These are phyloP conservation scores for Typhlichthys subterraneus DNA, from an alignment of 2,797 vertebrate genomes.

Conservation along the genomic window DNA sequence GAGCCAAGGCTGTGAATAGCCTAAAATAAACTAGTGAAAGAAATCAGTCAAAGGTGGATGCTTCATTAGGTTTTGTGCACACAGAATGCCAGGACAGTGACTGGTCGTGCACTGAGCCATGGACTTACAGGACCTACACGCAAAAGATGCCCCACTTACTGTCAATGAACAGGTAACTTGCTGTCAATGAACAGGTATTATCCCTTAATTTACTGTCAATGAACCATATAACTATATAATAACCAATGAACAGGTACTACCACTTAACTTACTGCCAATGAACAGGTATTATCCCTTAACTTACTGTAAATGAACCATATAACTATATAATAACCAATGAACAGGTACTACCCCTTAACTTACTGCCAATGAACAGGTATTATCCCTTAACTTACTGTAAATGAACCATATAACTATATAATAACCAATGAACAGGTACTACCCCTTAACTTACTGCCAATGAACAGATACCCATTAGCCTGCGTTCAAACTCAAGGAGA, in stretches of 20 bases:
- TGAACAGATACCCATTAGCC: constrained; percentile 4
- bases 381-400: no score
- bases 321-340: no score
- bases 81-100: constrained; percentile 80
- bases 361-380: no score
- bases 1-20: background rate
- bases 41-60: background rate
- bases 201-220: background rate
- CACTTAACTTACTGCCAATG: no score
- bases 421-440: no score
- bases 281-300: no score
- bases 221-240: no score
- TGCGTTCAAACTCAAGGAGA: background rate
- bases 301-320: no score
- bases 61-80: constrained; percentile 31
- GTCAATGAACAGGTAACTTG: constrained; percentile 87
- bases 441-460: no score
- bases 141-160: constrained; percentile 85
- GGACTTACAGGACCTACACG: constrained; percentile 84
- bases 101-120: constrained; percentile 73
- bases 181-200: background rate
- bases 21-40: background rate
- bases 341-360: no score
- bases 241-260: background rate
- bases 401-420: no score